Conservation (phyloP, 2,888 invertebrate species). For the Phyllotreta striolata region DNA sequence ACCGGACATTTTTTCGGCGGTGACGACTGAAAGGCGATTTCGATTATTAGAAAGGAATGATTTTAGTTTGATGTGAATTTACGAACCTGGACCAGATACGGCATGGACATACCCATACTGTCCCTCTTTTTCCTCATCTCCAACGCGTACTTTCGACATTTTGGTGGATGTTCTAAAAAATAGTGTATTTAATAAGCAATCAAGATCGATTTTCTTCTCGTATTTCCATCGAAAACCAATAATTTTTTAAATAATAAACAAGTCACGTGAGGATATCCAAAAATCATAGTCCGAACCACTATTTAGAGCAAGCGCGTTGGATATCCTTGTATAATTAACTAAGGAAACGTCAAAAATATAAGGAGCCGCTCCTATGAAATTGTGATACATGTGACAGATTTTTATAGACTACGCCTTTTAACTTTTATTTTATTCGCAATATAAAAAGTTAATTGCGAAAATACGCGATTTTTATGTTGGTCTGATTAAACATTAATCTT, state of each 20-base stretch:
- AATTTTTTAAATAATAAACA: conserved; percentile 31
- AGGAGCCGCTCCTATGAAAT: conserved; percentile 44
- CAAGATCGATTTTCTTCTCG: neutral
- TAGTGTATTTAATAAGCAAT: neutral
- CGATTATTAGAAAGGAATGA: too few relatives aligned
- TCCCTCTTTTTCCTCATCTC: conserved; percentile 86
- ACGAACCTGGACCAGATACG: conserved; percentile 94
- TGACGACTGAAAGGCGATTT: conserved; percentile 81
- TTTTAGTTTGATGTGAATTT: neutral
- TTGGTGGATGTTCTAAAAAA: conserved; percentile 54
- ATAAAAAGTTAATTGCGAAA: conserved; percentile 11
- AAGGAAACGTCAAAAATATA: conserved; percentile 26
- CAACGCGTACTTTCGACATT: conserved; percentile 76
- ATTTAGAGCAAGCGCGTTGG: conserved; percentile 42
- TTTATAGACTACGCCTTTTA: conserved; percentile 51
- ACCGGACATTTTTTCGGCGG: conserved; percentile 98
- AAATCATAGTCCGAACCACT: conserved; percentile 42
- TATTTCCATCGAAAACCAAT: conserved; percentile 5
- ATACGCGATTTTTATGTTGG: neutral
- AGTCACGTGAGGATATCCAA: conserved; percentile 52
- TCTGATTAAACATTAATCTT: too few relatives aligned
- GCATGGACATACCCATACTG: conserved; percentile 95
- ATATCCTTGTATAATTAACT: conserved; percentile 26
- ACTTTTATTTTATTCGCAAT: conserved; percentile 3
- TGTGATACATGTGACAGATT: conserved; percentile 36